Evolutionary conservation across 2,113 vertebrate species (phyloP).

Genomic region (Paradisaea rubra): DNA sequence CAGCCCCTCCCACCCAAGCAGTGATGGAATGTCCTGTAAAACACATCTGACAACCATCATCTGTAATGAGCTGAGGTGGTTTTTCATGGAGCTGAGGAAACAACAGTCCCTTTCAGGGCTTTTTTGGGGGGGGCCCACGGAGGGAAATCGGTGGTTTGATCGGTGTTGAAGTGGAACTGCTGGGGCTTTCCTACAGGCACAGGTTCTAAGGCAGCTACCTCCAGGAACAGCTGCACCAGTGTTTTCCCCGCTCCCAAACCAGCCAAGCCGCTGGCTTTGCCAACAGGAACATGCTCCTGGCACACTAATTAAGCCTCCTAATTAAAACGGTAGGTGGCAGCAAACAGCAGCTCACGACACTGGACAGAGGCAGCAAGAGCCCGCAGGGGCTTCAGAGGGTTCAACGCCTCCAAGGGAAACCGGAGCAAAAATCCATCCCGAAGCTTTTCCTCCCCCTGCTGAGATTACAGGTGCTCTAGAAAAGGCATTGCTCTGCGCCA

Average conservation of each 20-base stretch:
- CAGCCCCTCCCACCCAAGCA: not conserved
- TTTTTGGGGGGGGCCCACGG: not conserved
- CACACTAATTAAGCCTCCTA: not conserved
- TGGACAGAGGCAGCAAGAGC: not conserved
- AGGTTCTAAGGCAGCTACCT: not conserved
- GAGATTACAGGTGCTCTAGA: not conserved
- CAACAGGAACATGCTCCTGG: not conserved
- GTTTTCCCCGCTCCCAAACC: not conserved
- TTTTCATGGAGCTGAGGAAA: constrained; percentile 53
- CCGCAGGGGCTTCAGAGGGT: not conserved
- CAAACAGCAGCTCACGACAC: constrained; percentile 55
- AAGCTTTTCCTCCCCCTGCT: not conserved
- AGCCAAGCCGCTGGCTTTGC: not conserved
- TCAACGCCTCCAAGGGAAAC: not conserved
- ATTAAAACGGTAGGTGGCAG: constrained; percentile 79
- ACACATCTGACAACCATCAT: constrained; percentile 59
- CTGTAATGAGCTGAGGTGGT: constrained; percentile 58
- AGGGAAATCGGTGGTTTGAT: not conserved
- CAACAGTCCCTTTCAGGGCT: constrained; percentile 49
- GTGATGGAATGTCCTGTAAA: not conserved
- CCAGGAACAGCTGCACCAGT: not conserved
- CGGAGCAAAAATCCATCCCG: not conserved
- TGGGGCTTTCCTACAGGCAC: not conserved
- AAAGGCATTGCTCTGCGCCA: not conserved
- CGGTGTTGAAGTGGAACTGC: constrained; percentile 1